Percentiles rank a stretch among this genome's conserved stretches.
phyloP scores from a whole-genome alignment of 2,797 vertebrate genomes.

The Crypturellus tataupa region DNA sequence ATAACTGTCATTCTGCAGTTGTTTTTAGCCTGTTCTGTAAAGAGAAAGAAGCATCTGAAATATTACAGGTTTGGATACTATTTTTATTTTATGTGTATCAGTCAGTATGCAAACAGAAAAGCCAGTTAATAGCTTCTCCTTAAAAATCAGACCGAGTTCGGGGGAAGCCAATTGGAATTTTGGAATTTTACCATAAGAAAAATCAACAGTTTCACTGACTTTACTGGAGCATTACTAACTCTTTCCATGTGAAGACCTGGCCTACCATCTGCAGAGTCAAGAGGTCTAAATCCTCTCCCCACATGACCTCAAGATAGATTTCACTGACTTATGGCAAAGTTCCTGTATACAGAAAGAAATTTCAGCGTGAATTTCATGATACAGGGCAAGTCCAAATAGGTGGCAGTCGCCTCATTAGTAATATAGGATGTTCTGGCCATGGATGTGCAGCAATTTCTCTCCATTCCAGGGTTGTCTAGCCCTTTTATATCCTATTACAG shows the following conservation, averaged over 20 bases:
- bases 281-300: background rate
- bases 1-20: background rate
- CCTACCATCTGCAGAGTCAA: background rate
- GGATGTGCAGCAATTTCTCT: background rate
- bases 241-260: background rate
- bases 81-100: background rate
- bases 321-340: accelerated
- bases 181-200: background rate
- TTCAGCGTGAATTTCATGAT: background rate
- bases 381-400: background rate
- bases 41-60: background rate
- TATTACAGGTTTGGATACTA: background rate
- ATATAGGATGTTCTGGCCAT: background rate
- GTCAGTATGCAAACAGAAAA: background rate
- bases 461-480: background rate
- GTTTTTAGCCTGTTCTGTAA: constrained; percentile 1
- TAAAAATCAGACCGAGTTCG: background rate
- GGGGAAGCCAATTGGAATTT: background rate
- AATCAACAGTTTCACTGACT: background rate
- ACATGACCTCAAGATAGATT: background rate
- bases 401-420: background rate
- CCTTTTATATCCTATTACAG: background rate
- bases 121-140: background rate
- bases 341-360: background rate
- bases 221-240: background rate